Percentiles rank a stretch among this genome's conserved stretches.
Evolutionary conservation across 2,888 invertebrate genomes (phyloP).

Genomic region (Quadroppia sp.): DNA sequence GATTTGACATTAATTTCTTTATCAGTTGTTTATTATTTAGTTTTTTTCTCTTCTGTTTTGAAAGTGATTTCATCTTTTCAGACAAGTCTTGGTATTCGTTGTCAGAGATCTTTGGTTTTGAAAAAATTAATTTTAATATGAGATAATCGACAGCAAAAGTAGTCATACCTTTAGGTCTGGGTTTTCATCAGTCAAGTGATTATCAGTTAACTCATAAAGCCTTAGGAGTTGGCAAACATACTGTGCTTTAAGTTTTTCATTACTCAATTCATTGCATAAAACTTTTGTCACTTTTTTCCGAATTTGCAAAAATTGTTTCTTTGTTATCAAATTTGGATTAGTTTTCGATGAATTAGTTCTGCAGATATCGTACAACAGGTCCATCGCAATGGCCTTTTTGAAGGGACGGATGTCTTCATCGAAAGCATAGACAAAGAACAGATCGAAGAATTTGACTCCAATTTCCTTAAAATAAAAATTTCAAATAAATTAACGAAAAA

Average conservation of each 20-base stretch:
- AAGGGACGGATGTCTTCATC: conserved; percentile 1
- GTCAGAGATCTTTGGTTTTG: too few species aligned
- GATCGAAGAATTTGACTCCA: background rate
- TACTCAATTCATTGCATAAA: conserved; percentile 1
- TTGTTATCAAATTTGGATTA: background rate
- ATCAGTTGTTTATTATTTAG: background rate
- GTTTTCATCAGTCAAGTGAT: background rate
- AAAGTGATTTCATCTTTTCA: background rate
- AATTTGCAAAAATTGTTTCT: background rate
- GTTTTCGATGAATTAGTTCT: background rate
- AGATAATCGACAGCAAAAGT: too few species aligned
- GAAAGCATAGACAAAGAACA: background rate
- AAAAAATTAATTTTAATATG: too few species aligned
- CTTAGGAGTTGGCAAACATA: background rate
- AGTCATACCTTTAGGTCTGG: background rate
- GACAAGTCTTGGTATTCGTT: background rate
- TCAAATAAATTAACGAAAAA: background rate
- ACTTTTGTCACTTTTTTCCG: background rate
- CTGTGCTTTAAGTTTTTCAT: background rate
- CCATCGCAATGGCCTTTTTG: background rate
- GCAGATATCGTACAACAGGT: background rate
- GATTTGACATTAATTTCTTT: conserved; percentile 5
- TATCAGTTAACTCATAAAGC: background rate
- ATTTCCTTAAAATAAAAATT: conserved; percentile 20
- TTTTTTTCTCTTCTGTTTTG: conserved; percentile 15